These are phyloP conservation scores for Anabacerthia variegaticeps DNA, from an alignment of 2,797 vertebrate genomes.

Conservation along the genomic window DNA sequence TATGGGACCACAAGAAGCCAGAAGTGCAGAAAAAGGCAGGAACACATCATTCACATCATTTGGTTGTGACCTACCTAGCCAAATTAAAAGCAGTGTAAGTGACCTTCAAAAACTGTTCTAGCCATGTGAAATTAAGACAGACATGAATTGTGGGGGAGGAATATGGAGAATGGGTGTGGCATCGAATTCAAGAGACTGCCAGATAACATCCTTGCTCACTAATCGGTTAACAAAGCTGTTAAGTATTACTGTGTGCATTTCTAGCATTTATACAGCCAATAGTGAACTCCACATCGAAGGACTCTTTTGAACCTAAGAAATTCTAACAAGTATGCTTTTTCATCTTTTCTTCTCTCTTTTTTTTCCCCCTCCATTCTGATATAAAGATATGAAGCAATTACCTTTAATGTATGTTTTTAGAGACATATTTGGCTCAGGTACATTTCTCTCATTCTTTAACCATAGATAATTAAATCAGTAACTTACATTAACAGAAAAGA, in stretches of 20 bases:
- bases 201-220: not conserved
- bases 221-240: not conserved
- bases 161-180: not conserved
- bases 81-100: not conserved
- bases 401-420: not conserved
- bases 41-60: not conserved
- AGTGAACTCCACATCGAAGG: not conserved
- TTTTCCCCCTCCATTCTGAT: not conserved
- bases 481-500: not conserved
- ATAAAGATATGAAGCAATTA: not conserved
- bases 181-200: not conserved
- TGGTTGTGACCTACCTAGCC: not conserved
- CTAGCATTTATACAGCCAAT: not conserved
- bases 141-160: accelerated
- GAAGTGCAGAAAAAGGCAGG: not conserved
- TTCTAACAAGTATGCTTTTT: not conserved
- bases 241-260: not conserved
- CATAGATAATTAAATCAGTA: slow-evolving; percentile 3
- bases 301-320: not conserved
- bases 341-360: not conserved
- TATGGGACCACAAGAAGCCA: not conserved
- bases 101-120: not conserved
- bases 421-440: not conserved
- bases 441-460: not conserved
- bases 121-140: not conserved